Evolutionary conservation across 2,888 invertebrate genomes (phyloP).

Genomic region (Taenaris catops): DNA sequence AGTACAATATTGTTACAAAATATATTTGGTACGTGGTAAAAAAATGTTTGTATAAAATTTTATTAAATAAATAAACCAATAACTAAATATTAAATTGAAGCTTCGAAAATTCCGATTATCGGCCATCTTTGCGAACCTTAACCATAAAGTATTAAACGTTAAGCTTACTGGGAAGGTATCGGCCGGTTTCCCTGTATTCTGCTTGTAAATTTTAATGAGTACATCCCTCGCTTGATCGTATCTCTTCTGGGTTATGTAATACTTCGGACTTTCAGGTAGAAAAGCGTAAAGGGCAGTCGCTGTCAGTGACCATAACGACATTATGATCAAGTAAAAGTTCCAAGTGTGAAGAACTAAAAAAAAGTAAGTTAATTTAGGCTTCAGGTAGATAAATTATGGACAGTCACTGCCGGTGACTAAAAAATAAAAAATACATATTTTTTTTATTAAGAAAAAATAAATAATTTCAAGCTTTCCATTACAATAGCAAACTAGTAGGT

Average conservation of each 20-base stretch:
- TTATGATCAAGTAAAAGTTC: conserved; percentile 54
- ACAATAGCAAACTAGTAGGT: too few relatives aligned
- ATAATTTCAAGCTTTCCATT: too few relatives aligned
- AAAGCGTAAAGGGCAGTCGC: conserved; percentile 41
- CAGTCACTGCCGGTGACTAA: too few relatives aligned
- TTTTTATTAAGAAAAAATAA: too few relatives aligned
- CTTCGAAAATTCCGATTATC: background rate
- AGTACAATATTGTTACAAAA: too few relatives aligned
- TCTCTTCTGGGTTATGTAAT: conserved; percentile 46
- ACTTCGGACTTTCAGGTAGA: conserved; percentile 61
- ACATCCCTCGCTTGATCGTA: conserved; percentile 52
- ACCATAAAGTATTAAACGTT: conserved; percentile 5
- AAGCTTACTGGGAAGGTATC: conserved; percentile 47
- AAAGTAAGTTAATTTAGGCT: conserved; percentile 2
- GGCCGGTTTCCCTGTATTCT: conserved; percentile 48
- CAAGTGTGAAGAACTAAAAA: conserved; percentile 58
- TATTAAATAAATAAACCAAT: too few relatives aligned
- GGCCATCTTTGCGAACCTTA: background rate
- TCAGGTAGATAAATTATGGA: too few relatives aligned
- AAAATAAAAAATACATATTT: too few relatives aligned
- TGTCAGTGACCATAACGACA: conserved; percentile 44
- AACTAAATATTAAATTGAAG: conserved; percentile 7
- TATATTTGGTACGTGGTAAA: too few relatives aligned
- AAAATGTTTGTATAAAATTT: too few relatives aligned
- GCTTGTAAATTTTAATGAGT: conserved; percentile 47